A percentile compares a stretch with the other conserved stretches of the same genome.
phyloP scores from a whole-genome alignment of 2,888 invertebrate species.

The Steinernema carpocapsae region DNA sequence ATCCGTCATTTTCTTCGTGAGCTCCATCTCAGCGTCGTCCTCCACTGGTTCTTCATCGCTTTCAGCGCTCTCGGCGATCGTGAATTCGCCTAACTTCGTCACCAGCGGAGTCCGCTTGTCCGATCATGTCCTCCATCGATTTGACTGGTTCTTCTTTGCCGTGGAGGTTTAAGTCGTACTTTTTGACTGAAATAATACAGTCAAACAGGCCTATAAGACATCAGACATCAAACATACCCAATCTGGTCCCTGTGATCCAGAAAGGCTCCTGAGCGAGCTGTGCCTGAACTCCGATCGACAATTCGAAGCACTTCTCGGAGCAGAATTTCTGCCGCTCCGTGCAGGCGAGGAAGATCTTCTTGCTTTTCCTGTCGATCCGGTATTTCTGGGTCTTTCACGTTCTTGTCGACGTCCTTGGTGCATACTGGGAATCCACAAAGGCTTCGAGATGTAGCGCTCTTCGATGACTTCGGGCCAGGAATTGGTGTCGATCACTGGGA shows the following conservation, averaged over 20 bases:
- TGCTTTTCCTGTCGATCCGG: conserved; percentile 52
- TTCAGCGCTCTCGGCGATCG: conserved; percentile 43
- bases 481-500: conserved; percentile 40
- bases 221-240: neutral
- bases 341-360: conserved; percentile 51
- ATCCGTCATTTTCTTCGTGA: neutral
- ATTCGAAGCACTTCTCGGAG: conserved; percentile 46
- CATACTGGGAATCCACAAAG: conserved; percentile 47
- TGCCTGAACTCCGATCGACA: conserved; percentile 42
- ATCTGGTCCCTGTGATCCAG: conserved; percentile 48
- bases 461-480: conserved; percentile 48
- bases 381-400: conserved; percentile 43
- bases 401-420: conserved; percentile 36
- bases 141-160: neutral
- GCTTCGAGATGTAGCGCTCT: conserved; percentile 46
- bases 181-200: neutral
- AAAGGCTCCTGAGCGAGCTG: conserved; percentile 49
- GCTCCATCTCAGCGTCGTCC: neutral
- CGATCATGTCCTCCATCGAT: conserved; percentile 33
- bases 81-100: conserved; percentile 44
- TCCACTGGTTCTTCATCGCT: conserved; percentile 40
- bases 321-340: conserved; percentile 50
- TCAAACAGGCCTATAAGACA: neutral
- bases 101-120: conserved; percentile 34
- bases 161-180: neutral